phyloP scores from a whole-genome alignment of 2,113 vertebrate species.

The Otis tarda region DNA sequence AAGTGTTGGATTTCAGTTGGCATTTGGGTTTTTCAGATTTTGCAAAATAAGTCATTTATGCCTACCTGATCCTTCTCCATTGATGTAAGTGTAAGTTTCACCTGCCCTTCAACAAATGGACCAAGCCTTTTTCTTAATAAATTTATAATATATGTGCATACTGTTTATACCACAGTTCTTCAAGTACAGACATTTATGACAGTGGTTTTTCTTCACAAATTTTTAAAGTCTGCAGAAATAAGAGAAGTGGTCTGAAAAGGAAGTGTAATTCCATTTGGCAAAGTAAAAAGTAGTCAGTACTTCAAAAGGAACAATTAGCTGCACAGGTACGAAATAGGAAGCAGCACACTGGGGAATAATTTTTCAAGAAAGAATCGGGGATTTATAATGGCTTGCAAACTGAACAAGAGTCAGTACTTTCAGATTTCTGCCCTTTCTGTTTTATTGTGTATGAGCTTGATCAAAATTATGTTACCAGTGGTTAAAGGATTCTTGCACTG shows the following conservation, averaged over 20 bases:
- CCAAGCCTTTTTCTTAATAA: not conserved
- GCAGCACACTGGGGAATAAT: not conserved
- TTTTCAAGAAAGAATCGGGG: not conserved
- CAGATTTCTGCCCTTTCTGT: not conserved
- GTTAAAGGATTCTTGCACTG: not conserved
- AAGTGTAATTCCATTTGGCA: not conserved
- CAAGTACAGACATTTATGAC: not conserved
- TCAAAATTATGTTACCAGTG: not conserved
- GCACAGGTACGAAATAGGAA: not conserved
- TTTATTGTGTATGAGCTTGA: not conserved
- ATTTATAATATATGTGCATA: not conserved
- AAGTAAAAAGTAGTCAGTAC: not conserved
- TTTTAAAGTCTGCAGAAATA: not conserved
- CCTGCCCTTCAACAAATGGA: not conserved
- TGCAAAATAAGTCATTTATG: not conserved
- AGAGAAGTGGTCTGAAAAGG: not conserved
- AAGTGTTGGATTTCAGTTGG: not conserved
- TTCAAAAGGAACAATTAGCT: not conserved
- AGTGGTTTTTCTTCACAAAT: accelerated
- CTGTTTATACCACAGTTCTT: not conserved
- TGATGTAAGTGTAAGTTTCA: not conserved
- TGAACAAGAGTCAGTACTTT: not conserved
- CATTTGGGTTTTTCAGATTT: not conserved
- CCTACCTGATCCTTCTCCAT: not conserved
- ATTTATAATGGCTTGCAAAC: not conserved